Percentiles rank a stretch among this genome's conserved stretches.
Conservation (phyloP, 2,888 invertebrate species). For the Trypoxylon attenuatum region DNA sequence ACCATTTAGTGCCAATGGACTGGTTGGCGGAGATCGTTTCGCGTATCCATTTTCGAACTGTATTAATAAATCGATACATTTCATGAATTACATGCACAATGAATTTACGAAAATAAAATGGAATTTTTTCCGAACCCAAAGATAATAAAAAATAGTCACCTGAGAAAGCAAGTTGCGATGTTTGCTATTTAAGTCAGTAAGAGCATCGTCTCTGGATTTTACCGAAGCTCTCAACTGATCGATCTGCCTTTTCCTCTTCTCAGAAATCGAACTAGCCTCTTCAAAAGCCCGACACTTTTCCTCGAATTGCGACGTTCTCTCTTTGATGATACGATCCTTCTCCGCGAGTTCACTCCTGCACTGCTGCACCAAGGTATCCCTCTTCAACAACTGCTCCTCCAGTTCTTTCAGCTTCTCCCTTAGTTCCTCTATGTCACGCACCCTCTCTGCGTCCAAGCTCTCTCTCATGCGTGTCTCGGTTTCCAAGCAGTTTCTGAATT, state of each 20-base stretch:
- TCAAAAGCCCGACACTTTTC: constrained; percentile 66
- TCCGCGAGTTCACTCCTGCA: constrained; percentile 64
- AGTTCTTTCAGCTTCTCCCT: constrained; percentile 63
- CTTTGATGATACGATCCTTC: constrained; percentile 64
- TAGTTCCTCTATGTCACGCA: constrained; percentile 60
- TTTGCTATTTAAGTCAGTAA: constrained; percentile 75
- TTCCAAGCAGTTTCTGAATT: constrained; percentile 63
- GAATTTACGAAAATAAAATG: too few species aligned
- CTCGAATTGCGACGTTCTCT: constrained; percentile 62
- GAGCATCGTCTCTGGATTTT: constrained; percentile 73
- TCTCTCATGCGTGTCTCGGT: constrained; percentile 60
- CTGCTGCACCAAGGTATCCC: constrained; percentile 64
- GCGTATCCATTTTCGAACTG: constrained; percentile 67
- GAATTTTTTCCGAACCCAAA: too few species aligned
- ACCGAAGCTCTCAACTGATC: constrained; percentile 73
- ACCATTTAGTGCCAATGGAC: constrained; percentile 58
- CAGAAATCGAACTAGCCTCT: constrained; percentile 65
- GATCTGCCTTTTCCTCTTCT: constrained; percentile 75
- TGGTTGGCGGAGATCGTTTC: constrained; percentile 64
- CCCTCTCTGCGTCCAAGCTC: constrained; percentile 56
- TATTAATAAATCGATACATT: neutral
- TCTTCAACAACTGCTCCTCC: constrained; percentile 69
- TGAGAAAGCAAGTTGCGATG: constrained; percentile 67
- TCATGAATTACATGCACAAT: neutral
- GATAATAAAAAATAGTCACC: constrained; percentile 44